A percentile compares a stretch with the other conserved stretches of the same genome.
Evolutionary conservation across 2,888 invertebrate species (phyloP).

Genomic region (Tipula helvola): DNA sequence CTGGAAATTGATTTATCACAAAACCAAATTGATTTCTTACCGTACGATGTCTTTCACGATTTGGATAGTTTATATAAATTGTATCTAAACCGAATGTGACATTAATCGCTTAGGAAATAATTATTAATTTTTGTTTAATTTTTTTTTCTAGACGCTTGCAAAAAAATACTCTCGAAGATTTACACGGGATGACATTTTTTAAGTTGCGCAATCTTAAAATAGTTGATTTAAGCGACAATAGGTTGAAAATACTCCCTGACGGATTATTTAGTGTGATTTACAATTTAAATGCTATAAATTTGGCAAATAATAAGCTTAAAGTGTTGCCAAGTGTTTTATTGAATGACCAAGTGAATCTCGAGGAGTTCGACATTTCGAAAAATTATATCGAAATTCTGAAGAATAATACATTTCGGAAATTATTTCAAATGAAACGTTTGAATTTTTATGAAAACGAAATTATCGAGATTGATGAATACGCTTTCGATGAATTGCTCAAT

Average conservation of each 20-base stretch:
- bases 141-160: conserved; percentile 41
- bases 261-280: conserved; percentile 39
- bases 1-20: conserved; percentile 51
- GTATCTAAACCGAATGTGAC: conserved; percentile 33
- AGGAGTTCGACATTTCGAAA: conserved; percentile 51
- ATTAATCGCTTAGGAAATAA: not conserved
- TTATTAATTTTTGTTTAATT: not conserved
- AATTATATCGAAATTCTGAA: conserved; percentile 44
- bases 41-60: conserved; percentile 45
- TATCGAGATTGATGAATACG: conserved; percentile 22
- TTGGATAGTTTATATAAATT: conserved; percentile 44
- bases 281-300: conserved; percentile 29
- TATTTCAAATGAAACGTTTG: conserved; percentile 40
- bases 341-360: conserved; percentile 39
- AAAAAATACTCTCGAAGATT: conserved; percentile 43
- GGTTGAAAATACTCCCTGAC: conserved; percentile 38
- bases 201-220: conserved; percentile 45
- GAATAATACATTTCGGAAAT: conserved; percentile 38
- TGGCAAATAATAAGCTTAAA: conserved; percentile 35
- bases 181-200: conserved; percentile 38
- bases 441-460: conserved; percentile 51
- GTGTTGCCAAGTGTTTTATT: conserved; percentile 40
- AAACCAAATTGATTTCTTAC: conserved; percentile 50
- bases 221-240: conserved; percentile 48
- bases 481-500: conserved; percentile 25